Evolutionary conservation across 2,797 vertebrate genomes (phyloP), one percentile per base, ranked within the genome.

Genomic region (Thunnus albacares): DNA sequence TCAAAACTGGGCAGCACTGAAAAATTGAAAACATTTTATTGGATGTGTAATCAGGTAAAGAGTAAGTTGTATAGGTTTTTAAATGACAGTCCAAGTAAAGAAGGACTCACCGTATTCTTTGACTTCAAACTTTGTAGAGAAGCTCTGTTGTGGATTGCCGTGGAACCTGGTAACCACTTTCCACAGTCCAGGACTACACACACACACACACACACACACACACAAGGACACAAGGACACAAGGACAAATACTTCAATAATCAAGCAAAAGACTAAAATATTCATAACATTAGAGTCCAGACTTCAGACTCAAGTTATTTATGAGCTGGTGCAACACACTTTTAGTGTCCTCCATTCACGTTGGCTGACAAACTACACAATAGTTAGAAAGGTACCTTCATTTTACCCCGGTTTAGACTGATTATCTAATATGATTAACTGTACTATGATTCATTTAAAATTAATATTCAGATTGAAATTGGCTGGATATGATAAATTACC

Each of bases 81-180:
- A 49, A 62, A 43, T 47, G 45, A 1, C 10, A 30, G 6, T 61
- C 35, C 2, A 63, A n/a, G 5, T 14, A 7, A 22, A 35, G n/a
- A 52, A 18, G 18, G 6, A 51, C 77, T 81, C 70, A 98, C 97
- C 97, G 0, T 97, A 98, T 74, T 97, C 96, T 91, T 96, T 97
- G 82, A 98, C 97, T 62, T 98, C 97, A 13, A 98, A 97, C 0
- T 96, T 89, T 11, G 95, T 24, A 1, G 75, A 91, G 89, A 91
- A 98, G 35, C 28, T 93, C 62, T 94, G 87, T 2, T 95, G 88
- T 0, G 95, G 95, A 0, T 94, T 91, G 5, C 93, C 94, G 18
- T 94, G 88, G 0, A 96, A 97, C 49, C 79, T 94, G 41, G 94
- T 94, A 0, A 67, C 78, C 3, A 97, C 86, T 0, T 96, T 97